Evolutionary conservation across 2,113 vertebrate species (phyloP).

Genomic region (Globicephala melas): DNA sequence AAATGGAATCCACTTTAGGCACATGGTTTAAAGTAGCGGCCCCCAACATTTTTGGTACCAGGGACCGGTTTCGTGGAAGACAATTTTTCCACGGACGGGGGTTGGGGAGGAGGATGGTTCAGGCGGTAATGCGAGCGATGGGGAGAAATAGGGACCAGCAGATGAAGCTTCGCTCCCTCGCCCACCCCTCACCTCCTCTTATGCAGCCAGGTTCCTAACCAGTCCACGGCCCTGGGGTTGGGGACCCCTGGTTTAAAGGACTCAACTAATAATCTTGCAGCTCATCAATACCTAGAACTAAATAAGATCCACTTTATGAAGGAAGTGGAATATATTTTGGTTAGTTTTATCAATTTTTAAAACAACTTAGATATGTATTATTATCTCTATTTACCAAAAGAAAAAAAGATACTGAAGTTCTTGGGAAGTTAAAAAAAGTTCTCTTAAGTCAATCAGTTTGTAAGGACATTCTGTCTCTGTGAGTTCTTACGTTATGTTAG

Average conservation of each 20-base stretch:
- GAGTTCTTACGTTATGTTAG: neutral
- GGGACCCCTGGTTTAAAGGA: neutral
- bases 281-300: neutral
- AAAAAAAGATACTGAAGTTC: neutral
- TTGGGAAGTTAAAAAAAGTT: neutral
- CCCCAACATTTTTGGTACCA: no score
- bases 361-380: neutral
- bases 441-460: neutral
- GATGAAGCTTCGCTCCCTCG: no score
- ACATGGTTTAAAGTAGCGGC: neutral
- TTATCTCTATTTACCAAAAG: neutral
- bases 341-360: neutral
- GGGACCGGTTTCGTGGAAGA: no score
- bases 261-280: neutral
- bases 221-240: no score
- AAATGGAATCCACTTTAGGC: neutral
- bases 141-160: no score
- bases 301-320: neutral
- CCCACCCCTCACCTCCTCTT: no score
- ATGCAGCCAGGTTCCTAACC: no score
- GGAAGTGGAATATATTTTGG: neutral
- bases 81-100: neutral
- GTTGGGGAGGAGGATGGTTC: no score
- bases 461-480: neutral
- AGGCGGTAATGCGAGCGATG: no score